Evolutionary conservation across 1,140 invertebrate species (phyloP), one percentile per base, ranked within the genome.

Genomic region (Globodera ellingtonae): DNA sequence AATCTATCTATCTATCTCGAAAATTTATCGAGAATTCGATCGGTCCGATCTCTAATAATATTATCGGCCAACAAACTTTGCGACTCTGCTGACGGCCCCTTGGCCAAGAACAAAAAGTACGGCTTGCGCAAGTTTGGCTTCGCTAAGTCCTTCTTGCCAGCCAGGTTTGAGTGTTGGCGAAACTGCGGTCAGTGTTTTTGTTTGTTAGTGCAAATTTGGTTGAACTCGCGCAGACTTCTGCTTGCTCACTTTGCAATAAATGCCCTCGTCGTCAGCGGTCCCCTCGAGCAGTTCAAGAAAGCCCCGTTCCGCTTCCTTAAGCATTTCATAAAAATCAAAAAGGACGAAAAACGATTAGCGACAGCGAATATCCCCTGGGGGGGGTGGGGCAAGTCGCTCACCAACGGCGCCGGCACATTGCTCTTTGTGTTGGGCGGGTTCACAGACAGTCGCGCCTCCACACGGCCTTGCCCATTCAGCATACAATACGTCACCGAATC

Each of bases 401-500:
- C 72, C 46, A 7, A 7, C 3, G 35, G 59, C 21, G 35, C 48
- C 13, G 75, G 50, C 44, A 78, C 44, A 35, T 80, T 77, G n/a
- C 48, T 71, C n/a, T 79, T 81, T 65, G 48, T 15, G 35, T 77
- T 67, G 3, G 47, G 18, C 67, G 67, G 79, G 56, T 81, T 81
- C 46, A 72, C 66, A 9, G 78, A 35, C 5, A 81, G 72, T 24
- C 78, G 79, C 2, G 71, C 80, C 47, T 82, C 79, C n/a, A 81
- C 78, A 8, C 72, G 52, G 0, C 46, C 35, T 6, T 44, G n/a
- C 24, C 47, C 21, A 50, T 24, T 66, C 15, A 81, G 5, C 15
- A 72, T 62, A 72, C 80, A 81, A 66, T 81, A 66, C 6, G 79
- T 79, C 4, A 81, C 80, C 59, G 46, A 15, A 13, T 81, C 80